phyloP scores from a whole-genome alignment of 2,888 invertebrate genomes.

The Coleophora deauratella region DNA sequence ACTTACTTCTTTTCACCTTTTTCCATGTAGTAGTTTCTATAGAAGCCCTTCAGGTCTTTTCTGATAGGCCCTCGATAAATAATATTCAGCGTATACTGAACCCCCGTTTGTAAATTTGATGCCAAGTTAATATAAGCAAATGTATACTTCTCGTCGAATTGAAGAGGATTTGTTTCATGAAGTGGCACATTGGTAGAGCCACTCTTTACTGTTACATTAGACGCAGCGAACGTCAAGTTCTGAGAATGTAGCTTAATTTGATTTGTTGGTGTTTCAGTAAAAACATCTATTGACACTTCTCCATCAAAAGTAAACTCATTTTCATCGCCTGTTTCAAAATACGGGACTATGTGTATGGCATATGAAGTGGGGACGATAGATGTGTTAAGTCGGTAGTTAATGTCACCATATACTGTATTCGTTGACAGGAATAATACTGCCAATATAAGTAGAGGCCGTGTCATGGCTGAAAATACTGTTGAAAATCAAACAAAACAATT shows the following conservation, averaged over 20 bases:
- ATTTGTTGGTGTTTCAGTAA: constrained; percentile 30
- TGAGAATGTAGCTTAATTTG: constrained; percentile 56
- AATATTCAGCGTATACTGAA: constrained; percentile 62
- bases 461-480: constrained; percentile 27
- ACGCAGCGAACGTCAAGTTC: constrained; percentile 36
- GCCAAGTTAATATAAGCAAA: constrained; percentile 64
- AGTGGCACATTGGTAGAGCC: constrained; percentile 27
- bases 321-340: constrained; percentile 53
- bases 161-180: constrained; percentile 29
- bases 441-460: constrained; percentile 14
- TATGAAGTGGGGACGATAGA: constrained; percentile 69
- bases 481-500: constrained; percentile 2
- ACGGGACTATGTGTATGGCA: constrained; percentile 65
- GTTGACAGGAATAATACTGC: constrained; percentile 15
- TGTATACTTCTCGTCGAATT: constrained; percentile 48
- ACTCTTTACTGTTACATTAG: constrained; percentile 31
- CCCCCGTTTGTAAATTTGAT: constrained; percentile 37
- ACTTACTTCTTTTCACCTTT: constrained; percentile 68
- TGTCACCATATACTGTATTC: constrained; percentile 38
- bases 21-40: constrained; percentile 73
- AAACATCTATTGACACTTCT: constrained; percentile 51
- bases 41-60: constrained; percentile 74
- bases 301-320: constrained; percentile 64
- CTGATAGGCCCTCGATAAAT: constrained; percentile 71
- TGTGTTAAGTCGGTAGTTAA: constrained; percentile 50